Percentiles rank a stretch among this genome's conserved stretches.
Evolutionary conservation across 2,113 vertebrate genomes (phyloP).

Genomic region (Copsychus sechellarum): DNA sequence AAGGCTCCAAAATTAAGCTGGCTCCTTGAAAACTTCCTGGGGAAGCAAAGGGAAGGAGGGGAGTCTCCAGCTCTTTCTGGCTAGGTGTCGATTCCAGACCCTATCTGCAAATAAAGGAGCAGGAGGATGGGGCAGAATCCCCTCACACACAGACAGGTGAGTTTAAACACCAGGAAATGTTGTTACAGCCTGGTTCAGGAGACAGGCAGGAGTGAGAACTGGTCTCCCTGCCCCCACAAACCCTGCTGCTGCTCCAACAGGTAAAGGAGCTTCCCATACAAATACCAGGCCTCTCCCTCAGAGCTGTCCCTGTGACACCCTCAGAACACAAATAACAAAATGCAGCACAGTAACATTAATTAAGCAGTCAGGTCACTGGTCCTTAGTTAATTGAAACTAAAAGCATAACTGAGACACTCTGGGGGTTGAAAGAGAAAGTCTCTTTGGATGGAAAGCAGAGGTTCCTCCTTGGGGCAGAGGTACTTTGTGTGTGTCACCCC

Average conservation of each 20-base stretch:
- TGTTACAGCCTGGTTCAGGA: rapidly evolving
- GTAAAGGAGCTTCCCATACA: background rate
- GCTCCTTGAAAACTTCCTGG: background rate
- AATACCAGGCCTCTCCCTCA: rapidly evolving
- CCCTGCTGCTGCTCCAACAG: background rate
- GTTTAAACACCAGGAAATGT: background rate
- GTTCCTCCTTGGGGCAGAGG: background rate
- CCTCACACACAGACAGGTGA: background rate
- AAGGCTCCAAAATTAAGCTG: background rate
- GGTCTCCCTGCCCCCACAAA: rapidly evolving
- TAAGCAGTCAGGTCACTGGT: background rate
- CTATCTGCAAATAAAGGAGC: background rate
- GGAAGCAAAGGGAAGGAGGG: background rate
- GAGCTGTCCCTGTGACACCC: background rate
- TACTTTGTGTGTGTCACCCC: background rate
- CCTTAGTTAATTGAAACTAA: background rate
- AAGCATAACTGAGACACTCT: background rate
- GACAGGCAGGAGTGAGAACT: background rate
- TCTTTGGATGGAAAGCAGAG: background rate
- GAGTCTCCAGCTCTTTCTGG: background rate
- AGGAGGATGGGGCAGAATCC: background rate
- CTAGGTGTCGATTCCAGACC: background rate
- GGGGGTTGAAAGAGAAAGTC: background rate
- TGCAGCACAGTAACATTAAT: background rate
- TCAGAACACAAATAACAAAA: background rate